Percentiles rank a stretch among this genome's conserved stretches.
Conservation (phyloP, 2,888 invertebrate species). For the Drosophila barbarae region DNA sequence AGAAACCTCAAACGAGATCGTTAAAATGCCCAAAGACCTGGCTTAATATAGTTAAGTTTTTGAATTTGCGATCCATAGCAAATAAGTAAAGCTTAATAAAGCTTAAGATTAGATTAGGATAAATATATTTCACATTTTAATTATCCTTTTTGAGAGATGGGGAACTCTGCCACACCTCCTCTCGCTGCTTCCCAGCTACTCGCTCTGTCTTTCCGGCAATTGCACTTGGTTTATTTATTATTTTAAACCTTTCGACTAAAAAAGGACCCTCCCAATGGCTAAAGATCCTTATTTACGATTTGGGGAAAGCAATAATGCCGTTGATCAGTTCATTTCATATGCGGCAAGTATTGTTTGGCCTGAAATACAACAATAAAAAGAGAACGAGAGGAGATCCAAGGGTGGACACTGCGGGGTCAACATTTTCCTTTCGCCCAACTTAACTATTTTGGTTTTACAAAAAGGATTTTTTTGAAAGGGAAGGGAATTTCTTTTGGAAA, state of each 20-base stretch:
- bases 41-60: no score
- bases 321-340: neutral
- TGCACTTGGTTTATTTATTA: neutral
- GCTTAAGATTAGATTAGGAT: no score
- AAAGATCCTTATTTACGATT: neutral
- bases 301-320: neutral
- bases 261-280: neutral
- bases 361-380: neutral
- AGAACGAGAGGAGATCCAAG: neutral
- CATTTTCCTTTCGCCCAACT: neutral
- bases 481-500: neutral
- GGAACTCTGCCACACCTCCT: no score
- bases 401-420: neutral
- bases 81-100: no score
- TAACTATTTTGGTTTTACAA: neutral
- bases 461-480: neutral
- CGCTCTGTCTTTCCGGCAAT: neutral
- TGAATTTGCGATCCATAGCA: neutral
- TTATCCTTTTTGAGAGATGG: no score
- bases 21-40: neutral
- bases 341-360: neutral
- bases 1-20: conserved; percentile 1
- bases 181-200: no score
- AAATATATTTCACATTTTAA: no score
- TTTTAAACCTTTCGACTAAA: no score